Evolutionary conservation across 1,140 invertebrate genomes (phyloP).

Genomic region (Nomia melanderi): DNA sequence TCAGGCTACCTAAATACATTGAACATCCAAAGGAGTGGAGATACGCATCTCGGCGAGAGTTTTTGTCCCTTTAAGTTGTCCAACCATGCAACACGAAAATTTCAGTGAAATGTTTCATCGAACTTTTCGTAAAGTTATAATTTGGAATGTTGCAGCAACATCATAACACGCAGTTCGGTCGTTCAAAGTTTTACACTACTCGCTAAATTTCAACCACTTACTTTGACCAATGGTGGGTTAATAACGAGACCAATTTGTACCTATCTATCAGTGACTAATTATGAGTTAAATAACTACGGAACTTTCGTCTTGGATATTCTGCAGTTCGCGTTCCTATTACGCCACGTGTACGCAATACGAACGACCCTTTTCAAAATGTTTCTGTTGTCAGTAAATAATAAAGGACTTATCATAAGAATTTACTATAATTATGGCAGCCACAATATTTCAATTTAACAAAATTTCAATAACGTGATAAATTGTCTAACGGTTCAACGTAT

Average conservation of each 20-base stretch:
- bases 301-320: background rate
- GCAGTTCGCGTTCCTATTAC: too few species aligned
- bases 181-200: slow-evolving; percentile 14
- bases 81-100: background rate
- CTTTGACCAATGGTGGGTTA: background rate
- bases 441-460: too few species aligned
- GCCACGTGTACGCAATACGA: background rate
- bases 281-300: background rate
- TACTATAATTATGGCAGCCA: too few species aligned
- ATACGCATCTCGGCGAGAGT: background rate
- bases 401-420: too few species aligned
- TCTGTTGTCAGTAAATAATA: too few species aligned
- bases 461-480: too few species aligned
- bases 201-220: background rate
- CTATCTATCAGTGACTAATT: background rate
- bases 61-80: slow-evolving; percentile 4
- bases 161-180: background rate
- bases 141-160: background rate
- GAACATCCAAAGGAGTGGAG: background rate
- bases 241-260: background rate
- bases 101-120: background rate
- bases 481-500: too few species aligned
- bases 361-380: background rate
- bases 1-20: background rate
- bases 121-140: slow-evolving; percentile 10